Percentiles rank a stretch among this genome's conserved stretches.
phyloP scores from a whole-genome alignment of 2,888 invertebrate genomes.

The Resseliella maxima region DNA sequence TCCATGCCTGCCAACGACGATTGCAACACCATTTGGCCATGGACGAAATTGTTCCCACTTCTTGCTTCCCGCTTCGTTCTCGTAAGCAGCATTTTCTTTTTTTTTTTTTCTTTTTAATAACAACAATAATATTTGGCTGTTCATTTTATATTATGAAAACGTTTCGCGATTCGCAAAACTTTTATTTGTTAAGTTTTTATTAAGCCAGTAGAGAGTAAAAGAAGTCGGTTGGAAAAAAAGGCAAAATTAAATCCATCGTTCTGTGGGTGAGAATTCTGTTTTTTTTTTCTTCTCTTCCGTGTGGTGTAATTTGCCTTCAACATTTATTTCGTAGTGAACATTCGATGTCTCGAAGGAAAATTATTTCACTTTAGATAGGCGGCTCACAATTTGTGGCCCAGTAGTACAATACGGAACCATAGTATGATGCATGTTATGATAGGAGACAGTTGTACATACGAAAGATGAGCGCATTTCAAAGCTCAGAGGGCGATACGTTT shows the following conservation, averaged over 20 bases:
- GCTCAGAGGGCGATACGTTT: constrained; percentile 48
- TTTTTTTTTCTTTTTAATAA: constrained; percentile 53
- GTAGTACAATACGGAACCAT: neutral
- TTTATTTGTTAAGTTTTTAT: constrained; percentile 53
- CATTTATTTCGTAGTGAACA: neutral
- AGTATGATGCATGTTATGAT: neutral
- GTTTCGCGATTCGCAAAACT: constrained; percentile 39
- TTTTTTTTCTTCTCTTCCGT: neutral
- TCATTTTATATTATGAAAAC: constrained; percentile 49
- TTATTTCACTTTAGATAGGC: neutral
- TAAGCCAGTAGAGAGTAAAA: neutral
- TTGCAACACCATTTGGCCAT: neutral
- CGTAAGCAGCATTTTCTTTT: no score
- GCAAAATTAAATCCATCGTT: constrained; percentile 17
- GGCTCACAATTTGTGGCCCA: neutral
- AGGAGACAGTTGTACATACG: neutral
- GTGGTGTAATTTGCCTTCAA: constrained; percentile 11
- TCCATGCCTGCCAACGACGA: neutral
- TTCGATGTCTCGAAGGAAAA: constrained; percentile 2
- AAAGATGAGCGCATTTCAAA: neutral
- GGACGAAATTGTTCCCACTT: neutral
- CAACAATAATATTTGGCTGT: constrained; percentile 51
- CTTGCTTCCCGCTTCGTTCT: neutral
- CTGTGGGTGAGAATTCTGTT: no score
- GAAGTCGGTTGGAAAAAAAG: neutral